Conservation (phyloP, 2,797 vertebrate genomes). For the Steatocranus sp. region DNA sequence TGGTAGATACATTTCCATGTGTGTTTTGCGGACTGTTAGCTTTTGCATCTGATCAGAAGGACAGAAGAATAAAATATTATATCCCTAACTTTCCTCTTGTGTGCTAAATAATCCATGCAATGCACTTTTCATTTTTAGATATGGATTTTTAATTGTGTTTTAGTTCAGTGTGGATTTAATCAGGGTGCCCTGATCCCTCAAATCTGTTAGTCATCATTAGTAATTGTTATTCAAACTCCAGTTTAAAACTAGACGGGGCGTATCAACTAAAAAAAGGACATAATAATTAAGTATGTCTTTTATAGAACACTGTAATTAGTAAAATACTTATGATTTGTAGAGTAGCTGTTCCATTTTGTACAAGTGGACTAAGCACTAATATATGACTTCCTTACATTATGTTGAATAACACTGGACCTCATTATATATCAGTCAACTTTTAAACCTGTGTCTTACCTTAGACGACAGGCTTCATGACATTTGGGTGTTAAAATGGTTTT, state of each 20-base stretch:
- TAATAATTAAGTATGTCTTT: background rate
- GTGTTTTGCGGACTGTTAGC: conserved; percentile 44
- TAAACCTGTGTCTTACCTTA: background rate
- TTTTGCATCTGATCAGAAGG: conserved; percentile 56
- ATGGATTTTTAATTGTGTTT: background rate
- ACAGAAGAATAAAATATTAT: background rate
- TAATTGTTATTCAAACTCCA: background rate
- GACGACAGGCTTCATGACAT: background rate
- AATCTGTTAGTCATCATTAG: background rate
- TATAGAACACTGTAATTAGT: background rate
- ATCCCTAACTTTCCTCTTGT: background rate
- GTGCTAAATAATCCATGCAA: background rate
- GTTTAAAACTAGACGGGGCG: background rate
- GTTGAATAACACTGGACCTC: background rate
- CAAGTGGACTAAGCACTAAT: background rate
- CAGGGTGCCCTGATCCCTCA: background rate
- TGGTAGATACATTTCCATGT: conserved; percentile 73
- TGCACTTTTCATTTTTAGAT: background rate
- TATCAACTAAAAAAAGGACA: background rate
- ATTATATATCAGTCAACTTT: background rate
- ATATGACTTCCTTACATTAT: background rate
- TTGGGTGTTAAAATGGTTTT: background rate
- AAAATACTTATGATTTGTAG: background rate
- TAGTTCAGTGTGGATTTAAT: background rate
- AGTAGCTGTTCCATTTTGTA: background rate